These are phyloP conservation scores for Rugalucina vietnamica DNA, from an alignment of 2,888 invertebrate genomes.

Conservation along the genomic window DNA sequence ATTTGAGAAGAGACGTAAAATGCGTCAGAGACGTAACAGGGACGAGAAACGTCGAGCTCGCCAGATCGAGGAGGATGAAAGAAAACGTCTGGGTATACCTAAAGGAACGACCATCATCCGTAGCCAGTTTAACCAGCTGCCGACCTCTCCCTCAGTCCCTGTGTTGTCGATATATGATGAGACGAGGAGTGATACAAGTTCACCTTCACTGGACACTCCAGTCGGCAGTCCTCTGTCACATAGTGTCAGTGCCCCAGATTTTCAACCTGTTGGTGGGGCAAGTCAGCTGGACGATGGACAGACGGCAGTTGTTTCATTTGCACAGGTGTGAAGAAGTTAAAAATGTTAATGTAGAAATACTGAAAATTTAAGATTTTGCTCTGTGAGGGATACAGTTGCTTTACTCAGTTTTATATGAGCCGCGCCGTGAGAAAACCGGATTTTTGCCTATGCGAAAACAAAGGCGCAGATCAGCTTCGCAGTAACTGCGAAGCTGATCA, in stretches of 20 bases:
- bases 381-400: no score
- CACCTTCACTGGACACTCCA: slow-evolving; percentile 63
- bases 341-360: no score
- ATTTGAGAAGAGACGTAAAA: slow-evolving; percentile 89
- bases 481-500: no score
- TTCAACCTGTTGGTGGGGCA: neutral
- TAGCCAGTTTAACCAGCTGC: slow-evolving; percentile 55
- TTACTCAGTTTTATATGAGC: no score
- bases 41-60: slow-evolving; percentile 93
- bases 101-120: slow-evolving; percentile 51
- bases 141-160: slow-evolving; percentile 33
- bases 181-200: slow-evolving; percentile 58
- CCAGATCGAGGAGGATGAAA: slow-evolving; percentile 90
- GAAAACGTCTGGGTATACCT: slow-evolving; percentile 88
- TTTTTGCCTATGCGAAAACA: no score
- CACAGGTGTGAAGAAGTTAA: slow-evolving; percentile 86
- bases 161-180: neutral
- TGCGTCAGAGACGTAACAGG: slow-evolving; percentile 89
- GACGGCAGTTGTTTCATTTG: slow-evolving; percentile 85
- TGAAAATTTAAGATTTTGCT: no score
- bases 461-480: no score
- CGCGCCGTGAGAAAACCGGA: no score
- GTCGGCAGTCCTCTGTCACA: slow-evolving; percentile 61
- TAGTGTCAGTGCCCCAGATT: neutral
- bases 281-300: slow-evolving; percentile 29